phyloP scores from a whole-genome alignment of 2,797 vertebrate species.

The Syngnathus rostellatus region DNA sequence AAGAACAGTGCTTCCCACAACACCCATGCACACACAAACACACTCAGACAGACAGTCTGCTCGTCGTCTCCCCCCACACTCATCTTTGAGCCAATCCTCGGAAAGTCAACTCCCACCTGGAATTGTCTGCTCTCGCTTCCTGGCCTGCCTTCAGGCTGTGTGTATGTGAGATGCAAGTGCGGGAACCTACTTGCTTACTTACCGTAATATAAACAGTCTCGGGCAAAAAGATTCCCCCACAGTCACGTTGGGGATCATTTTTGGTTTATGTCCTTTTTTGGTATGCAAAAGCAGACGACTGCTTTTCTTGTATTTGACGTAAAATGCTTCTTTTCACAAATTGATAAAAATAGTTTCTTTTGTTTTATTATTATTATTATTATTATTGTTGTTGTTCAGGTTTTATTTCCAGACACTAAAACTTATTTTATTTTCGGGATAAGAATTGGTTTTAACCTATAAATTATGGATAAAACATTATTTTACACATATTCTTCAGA shows the following conservation, averaged over 20 bases:
- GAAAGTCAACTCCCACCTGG: slow-evolving; percentile 54
- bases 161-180: slow-evolving; percentile 20
- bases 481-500: slow-evolving; percentile 13
- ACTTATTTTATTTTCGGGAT: neutral
- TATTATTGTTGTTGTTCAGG: no score
- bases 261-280: slow-evolving; percentile 30
- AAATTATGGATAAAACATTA: slow-evolving; percentile 32
- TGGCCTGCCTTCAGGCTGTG: slow-evolving; percentile 48
- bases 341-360: neutral
- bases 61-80: slow-evolving; percentile 31
- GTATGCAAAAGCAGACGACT: slow-evolving; percentile 15
- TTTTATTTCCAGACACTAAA: neutral
- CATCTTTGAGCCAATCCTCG: slow-evolving; percentile 49
- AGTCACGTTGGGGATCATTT: neutral
- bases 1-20: slow-evolving; percentile 13
- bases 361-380: neutral
- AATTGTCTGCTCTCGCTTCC: slow-evolving; percentile 55
- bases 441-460: slow-evolving; percentile 10
- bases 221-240: slow-evolving; percentile 3
- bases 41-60: slow-evolving; percentile 34
- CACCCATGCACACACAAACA: slow-evolving; percentile 11
- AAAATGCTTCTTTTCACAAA: slow-evolving; percentile 14
- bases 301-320: slow-evolving; percentile 25
- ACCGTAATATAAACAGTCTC: slow-evolving; percentile 5
- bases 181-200: slow-evolving; percentile 9